A percentile compares a stretch with the other conserved stretches of the same genome.
These are phyloP conservation scores for Drosophila arawakana DNA, from an alignment of 1,140 invertebrate genomes.

Conservation along the genomic window DNA sequence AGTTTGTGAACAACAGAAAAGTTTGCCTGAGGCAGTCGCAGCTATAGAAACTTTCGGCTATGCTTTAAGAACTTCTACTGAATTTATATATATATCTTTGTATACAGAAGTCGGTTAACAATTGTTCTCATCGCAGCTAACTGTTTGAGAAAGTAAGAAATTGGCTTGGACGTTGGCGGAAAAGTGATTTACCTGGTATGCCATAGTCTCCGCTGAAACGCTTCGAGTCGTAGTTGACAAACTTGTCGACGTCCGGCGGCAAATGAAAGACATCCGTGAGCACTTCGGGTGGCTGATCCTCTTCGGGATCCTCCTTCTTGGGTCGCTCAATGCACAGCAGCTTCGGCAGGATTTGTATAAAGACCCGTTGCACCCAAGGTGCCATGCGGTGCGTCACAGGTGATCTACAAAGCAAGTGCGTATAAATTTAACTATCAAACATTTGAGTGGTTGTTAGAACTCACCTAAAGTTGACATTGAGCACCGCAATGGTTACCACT, in stretches of 20 bases:
- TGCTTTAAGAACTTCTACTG: constrained; percentile 36
- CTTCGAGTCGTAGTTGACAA: constrained; percentile 87
- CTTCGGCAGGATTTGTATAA: constrained; percentile 95
- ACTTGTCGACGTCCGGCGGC: constrained; percentile 89
- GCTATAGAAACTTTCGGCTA: constrained; percentile 54
- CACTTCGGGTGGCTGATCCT: constrained; percentile 89
- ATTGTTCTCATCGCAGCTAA: constrained; percentile 26
- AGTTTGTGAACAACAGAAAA: constrained; percentile 63
- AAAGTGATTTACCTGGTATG: constrained; percentile 85
- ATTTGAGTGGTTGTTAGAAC: background rate
- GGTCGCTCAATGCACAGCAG: constrained; percentile 94
- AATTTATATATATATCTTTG: background rate
- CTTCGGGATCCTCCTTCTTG: constrained; percentile 89
- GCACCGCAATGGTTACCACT: constrained; percentile 98
- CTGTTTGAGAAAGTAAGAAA: background rate
- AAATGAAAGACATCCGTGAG: constrained; percentile 90
- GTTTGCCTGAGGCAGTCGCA: constrained; percentile 46
- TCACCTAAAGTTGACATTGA: constrained; percentile 98
- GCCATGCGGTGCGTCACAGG: constrained; percentile 98
- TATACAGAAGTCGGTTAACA: constrained; percentile 3
- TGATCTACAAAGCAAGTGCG: constrained; percentile 85
- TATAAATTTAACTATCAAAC: background rate
- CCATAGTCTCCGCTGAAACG: constrained; percentile 90
- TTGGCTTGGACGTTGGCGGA: background rate
- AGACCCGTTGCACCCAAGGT: constrained; percentile 94